Evolutionary conservation across 2,113 vertebrate genomes (phyloP).

Genomic region (Cyanoderma ruficeps): DNA sequence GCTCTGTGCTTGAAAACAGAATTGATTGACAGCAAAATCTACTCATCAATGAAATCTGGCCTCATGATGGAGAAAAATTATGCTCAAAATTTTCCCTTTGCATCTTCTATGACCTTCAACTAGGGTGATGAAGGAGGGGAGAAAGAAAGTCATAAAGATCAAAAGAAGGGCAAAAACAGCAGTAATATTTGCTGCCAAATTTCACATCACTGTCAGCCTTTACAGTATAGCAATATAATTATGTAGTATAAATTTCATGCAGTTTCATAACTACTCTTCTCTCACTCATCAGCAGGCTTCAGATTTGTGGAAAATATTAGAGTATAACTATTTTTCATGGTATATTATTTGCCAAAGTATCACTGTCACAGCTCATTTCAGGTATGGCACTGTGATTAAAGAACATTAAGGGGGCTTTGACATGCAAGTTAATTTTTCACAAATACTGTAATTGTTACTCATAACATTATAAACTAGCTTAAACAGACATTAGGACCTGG

Average conservation of each 20-base stretch:
- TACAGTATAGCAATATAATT: slow-evolving; percentile 2
- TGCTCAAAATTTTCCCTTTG: neutral
- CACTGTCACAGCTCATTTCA: slow-evolving; percentile 46
- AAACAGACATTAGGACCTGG: neutral
- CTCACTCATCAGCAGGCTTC: neutral
- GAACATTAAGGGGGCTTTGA: neutral
- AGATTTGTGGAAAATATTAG: slow-evolving; percentile 40
- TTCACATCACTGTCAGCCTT: slow-evolving; percentile 18
- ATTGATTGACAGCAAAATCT: neutral
- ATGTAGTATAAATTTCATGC: slow-evolving; percentile 2
- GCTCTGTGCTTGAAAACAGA: neutral
- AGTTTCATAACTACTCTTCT: slow-evolving; percentile 9
- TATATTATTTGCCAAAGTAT: slow-evolving; percentile 49
- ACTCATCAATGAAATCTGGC: neutral
- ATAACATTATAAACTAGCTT: neutral
- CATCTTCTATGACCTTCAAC: neutral
- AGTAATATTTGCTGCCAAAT: slow-evolving; percentile 16
- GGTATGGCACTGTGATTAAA: neutral
- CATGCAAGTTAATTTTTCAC: neutral
- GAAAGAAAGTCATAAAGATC: neutral
- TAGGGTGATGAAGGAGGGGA: neutral
- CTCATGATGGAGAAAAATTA: neutral
- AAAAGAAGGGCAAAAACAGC: neutral
- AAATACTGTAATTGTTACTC: slow-evolving; percentile 1
- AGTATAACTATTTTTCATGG: slow-evolving; percentile 43